Conservation (phyloP, 1,140 invertebrate species). For the Brachionus calyciflorus region DNA sequence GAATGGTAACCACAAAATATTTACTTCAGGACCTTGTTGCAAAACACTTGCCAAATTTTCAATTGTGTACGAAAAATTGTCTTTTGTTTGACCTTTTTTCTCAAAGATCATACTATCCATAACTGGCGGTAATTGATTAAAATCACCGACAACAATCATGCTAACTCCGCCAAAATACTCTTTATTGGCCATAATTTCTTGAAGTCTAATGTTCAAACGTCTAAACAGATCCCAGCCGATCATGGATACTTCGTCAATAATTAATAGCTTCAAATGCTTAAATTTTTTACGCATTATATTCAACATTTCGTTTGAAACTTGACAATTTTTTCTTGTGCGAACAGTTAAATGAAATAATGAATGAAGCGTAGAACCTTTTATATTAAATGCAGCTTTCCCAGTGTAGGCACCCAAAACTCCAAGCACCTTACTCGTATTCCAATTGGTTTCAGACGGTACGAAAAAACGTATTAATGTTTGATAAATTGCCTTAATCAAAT, state of each 20-base stretch:
- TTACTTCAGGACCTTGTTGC: too few species aligned
- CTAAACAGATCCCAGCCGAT: background rate
- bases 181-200: background rate
- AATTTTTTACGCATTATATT: background rate
- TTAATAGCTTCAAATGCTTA: background rate
- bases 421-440: background rate
- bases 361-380: background rate
- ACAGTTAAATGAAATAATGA: background rate
- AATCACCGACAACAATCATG: too few species aligned
- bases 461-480: background rate
- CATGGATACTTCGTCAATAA: conserved; percentile 7
- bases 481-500: background rate
- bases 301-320: background rate
- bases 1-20: too few species aligned
- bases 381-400: conserved; percentile 17
- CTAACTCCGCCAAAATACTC: background rate
- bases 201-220: background rate
- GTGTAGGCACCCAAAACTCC: background rate
- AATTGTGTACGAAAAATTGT: too few species aligned
- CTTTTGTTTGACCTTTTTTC: too few species aligned
- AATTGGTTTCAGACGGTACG: background rate
- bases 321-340: background rate
- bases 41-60: too few species aligned
- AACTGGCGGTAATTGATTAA: too few species aligned
- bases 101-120: too few species aligned